Conservation (phyloP, 1,140 invertebrate genomes). For the Drosophila tropicalis region DNA sequence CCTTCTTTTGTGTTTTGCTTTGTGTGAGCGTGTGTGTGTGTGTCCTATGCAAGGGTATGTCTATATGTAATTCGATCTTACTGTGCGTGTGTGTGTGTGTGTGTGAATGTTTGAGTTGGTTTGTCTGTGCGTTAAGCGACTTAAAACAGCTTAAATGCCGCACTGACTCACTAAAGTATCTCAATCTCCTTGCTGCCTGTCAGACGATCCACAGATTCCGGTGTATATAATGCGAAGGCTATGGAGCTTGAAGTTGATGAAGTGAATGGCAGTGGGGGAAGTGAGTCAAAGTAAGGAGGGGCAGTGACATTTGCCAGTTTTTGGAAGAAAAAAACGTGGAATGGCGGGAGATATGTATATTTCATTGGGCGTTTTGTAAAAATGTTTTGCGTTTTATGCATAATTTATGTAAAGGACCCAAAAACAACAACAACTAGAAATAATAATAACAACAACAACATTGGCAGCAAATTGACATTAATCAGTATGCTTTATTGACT, state of each 20-base stretch:
- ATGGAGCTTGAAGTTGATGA: no score
- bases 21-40: background rate
- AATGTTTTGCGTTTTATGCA: slow-evolving; percentile 55
- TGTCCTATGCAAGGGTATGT: background rate
- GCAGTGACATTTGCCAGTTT: slow-evolving; percentile 22
- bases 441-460: slow-evolving; percentile 33
- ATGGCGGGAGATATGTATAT: slow-evolving; percentile 35
- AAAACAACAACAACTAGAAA: slow-evolving; percentile 19
- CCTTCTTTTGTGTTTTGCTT: no score
- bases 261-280: background rate
- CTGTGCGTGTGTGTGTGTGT: background rate
- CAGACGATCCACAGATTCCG: background rate
- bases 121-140: slow-evolving; percentile 48
- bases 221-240: background rate
- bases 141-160: slow-evolving; percentile 69
- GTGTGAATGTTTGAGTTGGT: background rate
- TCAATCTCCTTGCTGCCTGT: slow-evolving; percentile 6
- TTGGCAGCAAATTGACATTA: slow-evolving; percentile 66
- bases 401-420: slow-evolving; percentile 67
- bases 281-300: no score
- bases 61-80: background rate
- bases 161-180: slow-evolving; percentile 7
- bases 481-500: slow-evolving; percentile 69
- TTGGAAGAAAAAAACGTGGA: slow-evolving; percentile 16
- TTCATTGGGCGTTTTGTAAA: slow-evolving; percentile 15